phyloP scores from a whole-genome alignment of 2,797 vertebrate genomes.

The Pseudotriccus pelzelni region DNA sequence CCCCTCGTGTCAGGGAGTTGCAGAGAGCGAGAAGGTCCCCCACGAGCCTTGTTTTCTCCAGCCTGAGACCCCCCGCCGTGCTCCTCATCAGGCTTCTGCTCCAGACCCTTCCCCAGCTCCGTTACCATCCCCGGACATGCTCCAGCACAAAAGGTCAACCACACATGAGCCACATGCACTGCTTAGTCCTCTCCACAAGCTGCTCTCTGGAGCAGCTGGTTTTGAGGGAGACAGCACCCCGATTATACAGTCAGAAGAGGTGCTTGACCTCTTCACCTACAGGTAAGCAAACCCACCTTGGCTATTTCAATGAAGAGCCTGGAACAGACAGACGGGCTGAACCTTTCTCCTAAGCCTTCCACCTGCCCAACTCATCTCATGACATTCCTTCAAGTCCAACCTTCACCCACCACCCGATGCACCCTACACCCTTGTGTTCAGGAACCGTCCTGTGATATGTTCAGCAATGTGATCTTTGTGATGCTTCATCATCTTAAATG shows the following conservation, averaged over 20 bases:
- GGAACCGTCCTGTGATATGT: neutral
- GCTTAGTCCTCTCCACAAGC: neutral
- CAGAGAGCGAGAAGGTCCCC: neutral
- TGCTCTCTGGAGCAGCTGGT: neutral
- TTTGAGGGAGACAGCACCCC: neutral
- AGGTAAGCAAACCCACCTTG: neutral
- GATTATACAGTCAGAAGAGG: neutral
- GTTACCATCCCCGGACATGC: neutral
- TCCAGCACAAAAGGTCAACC: neutral
- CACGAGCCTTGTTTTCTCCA: neutral
- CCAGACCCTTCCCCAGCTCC: neutral
- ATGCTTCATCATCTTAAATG: neutral
- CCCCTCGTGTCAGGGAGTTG: neutral
- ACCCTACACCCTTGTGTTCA: neutral
- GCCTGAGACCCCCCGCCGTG: neutral
- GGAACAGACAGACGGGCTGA: neutral
- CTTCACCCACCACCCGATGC: neutral
- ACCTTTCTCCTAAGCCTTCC: neutral
- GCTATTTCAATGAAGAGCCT: neutral
- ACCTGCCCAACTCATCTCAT: neutral
- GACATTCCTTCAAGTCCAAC: neutral
- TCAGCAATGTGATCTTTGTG: neutral
- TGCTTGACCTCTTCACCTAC: fast-evolving
- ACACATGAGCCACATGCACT: fast-evolving
- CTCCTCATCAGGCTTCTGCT: neutral